phyloP scores from a whole-genome alignment of 2,113 vertebrate species.

The Spizaetus ornatus region DNA sequence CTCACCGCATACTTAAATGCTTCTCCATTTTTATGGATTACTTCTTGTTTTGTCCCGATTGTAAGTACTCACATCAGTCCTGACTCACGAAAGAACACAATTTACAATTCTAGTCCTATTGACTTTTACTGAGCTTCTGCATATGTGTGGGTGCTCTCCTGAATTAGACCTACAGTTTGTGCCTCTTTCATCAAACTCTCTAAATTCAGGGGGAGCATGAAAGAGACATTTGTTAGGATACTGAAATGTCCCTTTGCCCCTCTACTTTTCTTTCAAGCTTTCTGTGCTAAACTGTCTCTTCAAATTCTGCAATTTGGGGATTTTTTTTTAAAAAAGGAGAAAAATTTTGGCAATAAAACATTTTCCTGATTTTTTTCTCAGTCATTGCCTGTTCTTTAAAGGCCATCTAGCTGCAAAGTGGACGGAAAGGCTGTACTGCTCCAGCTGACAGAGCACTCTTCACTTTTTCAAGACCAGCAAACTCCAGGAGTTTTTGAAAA shows the following conservation, averaged over 20 bases:
- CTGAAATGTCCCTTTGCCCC: background rate
- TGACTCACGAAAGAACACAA: background rate
- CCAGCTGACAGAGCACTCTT: background rate
- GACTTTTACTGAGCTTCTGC: background rate
- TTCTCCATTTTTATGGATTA: background rate
- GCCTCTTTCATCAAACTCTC: background rate
- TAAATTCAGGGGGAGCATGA: background rate
- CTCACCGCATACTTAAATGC: background rate
- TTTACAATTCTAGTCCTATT: background rate
- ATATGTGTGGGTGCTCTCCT: background rate
- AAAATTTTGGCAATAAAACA: background rate
- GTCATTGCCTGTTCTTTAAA: background rate
- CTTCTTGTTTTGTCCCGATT: background rate
- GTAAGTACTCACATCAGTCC: background rate
- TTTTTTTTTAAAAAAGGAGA: background rate
- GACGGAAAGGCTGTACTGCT: background rate
- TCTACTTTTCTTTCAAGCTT: background rate
- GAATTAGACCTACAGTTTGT: background rate
- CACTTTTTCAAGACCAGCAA: background rate
- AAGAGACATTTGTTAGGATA: background rate
- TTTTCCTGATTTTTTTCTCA: background rate
- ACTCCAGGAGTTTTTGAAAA: background rate
- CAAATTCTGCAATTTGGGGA: background rate
- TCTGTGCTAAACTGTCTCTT: background rate
- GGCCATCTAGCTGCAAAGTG: background rate